Base-by-base conservation (phyloP, 1,140 invertebrate genomes). In the Fopius arisanus region DNA sequence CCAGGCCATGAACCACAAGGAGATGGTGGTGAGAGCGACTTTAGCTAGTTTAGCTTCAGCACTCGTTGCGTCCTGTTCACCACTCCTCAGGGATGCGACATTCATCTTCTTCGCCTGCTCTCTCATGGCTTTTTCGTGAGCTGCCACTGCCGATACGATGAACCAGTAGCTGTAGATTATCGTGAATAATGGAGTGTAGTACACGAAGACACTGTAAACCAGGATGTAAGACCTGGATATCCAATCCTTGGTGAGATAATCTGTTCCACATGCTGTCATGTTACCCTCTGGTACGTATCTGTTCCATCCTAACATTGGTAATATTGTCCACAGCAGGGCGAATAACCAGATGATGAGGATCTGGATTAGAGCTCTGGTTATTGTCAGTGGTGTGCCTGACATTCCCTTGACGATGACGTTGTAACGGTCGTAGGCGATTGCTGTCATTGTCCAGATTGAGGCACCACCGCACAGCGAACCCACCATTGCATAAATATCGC, bases 201-300 rank as follows among this genome's bases (percentile, higher is more conserved):
- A 95, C 4, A 92, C 91, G 75, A 92, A 94, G 16, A 92, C 74
- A n/a, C 89, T 90, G 78, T 95, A 94, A 3, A 91, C 87, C 9
- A 94, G 75, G 75, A 94, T 90, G 84, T 94, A 95, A 66, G 92
- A 93, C 66, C 88, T 88, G 77, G 90, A 91, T 10, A 90, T 70
- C 89, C 90, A 91, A 66, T 93, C 91, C 79, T 91, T 90, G 66
- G 86, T 90, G 43, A 96, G 84, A 82, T 95, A 96, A 82, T 96
- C 95, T 70, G 95, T 95, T 26, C 94, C 95, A 80, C 95, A 96
- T 19, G 94, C 92, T 23, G 94, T 95, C 90, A 95, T 92, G 80
- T 96, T 96, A 63, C 94, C 94, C 88, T 96, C 95, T n/a, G 94
- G 94, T 51, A 96, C 93, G 86, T 96, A 96, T 79, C 93, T 93